Base-by-base conservation (phyloP, 2,888 invertebrate genomes). In the Pseudolycoriella hygida region DNA sequence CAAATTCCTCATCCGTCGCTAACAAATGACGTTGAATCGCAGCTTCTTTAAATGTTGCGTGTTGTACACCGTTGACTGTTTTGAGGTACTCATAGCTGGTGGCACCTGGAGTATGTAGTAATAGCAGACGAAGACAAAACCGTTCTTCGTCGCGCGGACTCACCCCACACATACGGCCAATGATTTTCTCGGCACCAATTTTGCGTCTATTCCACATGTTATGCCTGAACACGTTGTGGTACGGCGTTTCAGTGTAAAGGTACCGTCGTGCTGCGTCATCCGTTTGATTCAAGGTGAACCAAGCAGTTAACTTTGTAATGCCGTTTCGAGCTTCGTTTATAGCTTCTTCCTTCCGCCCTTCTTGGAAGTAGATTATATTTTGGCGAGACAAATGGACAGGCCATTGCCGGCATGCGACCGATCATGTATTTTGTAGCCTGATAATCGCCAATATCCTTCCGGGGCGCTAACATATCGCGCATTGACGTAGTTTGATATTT, bases 321-420 rank as follows among this genome's bases (percentile, higher is more conserved):
- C 25, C 25, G 8, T 34, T 12, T 10, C 15, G 12, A 4, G 34
- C 34, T 12, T 30, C 11, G 11, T 10, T 30, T 30, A 30, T 10
- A 30, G 30, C 30, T 14, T 34, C 15, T 14, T 4, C 34, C 45
- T 47, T 50, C 48, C 39, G 37, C 2, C 44, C 45, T 40, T 42
- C 38, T 38, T 31, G 44, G 43, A 50, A 50, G 37, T 43, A 47
- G 44, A 53, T 48, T 31, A 49, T 48, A 51, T 55, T 51, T 49
- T 52, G 45, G 44, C 51, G 46, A 47, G 50, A 48, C 40, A 53
- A 46, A 49, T 53, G 52, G 50, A 53, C 50, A 45, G 50, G 48
- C 48, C 53, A 49, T 46, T 41, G 42, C 52, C 44, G 14, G 49
- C 43, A 40, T 52, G 48, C 2, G 47, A 47, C 39, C 48, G 43